A percentile compares a stretch with the other conserved stretches of the same genome.
Conservation (phyloP, 2,888 invertebrate genomes). For the Apamea sordens region DNA sequence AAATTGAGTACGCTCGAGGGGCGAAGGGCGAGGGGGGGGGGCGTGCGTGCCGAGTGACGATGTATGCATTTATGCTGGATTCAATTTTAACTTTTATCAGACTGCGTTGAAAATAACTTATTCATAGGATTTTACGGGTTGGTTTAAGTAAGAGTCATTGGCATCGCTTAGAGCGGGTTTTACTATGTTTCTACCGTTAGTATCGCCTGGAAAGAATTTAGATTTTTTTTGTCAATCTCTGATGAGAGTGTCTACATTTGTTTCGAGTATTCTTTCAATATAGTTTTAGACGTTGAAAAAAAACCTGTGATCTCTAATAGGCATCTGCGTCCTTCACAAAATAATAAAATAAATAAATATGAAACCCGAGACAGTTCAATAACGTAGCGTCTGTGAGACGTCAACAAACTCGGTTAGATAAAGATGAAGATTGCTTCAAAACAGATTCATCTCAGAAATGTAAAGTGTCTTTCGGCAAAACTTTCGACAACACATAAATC, state of each 20-base stretch:
- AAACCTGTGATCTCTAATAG: background rate
- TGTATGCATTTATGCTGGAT: slow-evolving; percentile 58
- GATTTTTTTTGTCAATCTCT: background rate
- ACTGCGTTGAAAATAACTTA: slow-evolving; percentile 41
- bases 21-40: slow-evolving; percentile 34
- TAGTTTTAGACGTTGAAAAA: background rate
- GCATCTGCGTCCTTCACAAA: background rate
- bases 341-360: background rate
- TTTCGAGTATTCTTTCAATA: background rate
- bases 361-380: slow-evolving; percentile 34
- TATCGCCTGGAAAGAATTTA: background rate
- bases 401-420: slow-evolving; percentile 51
- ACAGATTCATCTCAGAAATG: slow-evolving; percentile 47
- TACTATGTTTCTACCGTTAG: background rate
- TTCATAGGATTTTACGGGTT: slow-evolving; percentile 34
- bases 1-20: slow-evolving; percentile 51
- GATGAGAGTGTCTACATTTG: background rate
- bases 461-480: slow-evolving; percentile 41
- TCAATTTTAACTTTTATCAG: slow-evolving; percentile 57
- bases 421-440: slow-evolving; percentile 44
- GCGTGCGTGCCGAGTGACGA: slow-evolving; percentile 43
- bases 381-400: slow-evolving; percentile 32
- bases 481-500: slow-evolving; percentile 54
- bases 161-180: background rate
- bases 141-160: slow-evolving; percentile 5